Evolutionary conservation across 2,113 vertebrate species (phyloP).

Genomic region (Puffinus mauretanicus): DNA sequence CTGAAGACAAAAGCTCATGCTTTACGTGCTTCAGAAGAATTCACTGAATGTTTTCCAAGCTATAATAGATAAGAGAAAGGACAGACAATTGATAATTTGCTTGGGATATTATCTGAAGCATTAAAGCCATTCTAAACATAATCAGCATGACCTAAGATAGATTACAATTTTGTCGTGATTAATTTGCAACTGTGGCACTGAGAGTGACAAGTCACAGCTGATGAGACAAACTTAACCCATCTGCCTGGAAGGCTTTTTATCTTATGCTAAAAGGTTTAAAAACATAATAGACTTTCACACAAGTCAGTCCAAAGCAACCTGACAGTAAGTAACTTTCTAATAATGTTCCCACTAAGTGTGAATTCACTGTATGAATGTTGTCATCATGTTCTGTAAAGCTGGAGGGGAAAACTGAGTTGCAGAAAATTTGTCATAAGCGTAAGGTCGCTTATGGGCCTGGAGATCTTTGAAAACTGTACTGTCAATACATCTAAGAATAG

Average conservation of each 20-base stretch:
- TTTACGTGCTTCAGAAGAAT: neutral
- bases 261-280: neutral
- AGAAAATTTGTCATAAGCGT: neutral
- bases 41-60: neutral
- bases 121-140: neutral
- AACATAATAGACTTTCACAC: neutral
- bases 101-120: neutral
- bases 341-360: neutral
- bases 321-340: neutral
- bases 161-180: neutral
- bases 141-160: neutral
- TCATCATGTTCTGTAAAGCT: neutral
- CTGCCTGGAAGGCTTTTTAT: neutral
- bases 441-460: neutral
- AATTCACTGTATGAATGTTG: neutral
- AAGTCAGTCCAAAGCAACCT: neutral
- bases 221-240: neutral
- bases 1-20: neutral
- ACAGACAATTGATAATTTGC: neutral
- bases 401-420: neutral
- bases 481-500: slow-evolving; percentile 11
- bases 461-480: neutral
- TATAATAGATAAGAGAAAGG: neutral
- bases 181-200: neutral
- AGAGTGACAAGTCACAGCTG: neutral